phyloP scores from a whole-genome alignment of 2,797 vertebrate genomes.

The Rhinophrynus dorsalis region DNA sequence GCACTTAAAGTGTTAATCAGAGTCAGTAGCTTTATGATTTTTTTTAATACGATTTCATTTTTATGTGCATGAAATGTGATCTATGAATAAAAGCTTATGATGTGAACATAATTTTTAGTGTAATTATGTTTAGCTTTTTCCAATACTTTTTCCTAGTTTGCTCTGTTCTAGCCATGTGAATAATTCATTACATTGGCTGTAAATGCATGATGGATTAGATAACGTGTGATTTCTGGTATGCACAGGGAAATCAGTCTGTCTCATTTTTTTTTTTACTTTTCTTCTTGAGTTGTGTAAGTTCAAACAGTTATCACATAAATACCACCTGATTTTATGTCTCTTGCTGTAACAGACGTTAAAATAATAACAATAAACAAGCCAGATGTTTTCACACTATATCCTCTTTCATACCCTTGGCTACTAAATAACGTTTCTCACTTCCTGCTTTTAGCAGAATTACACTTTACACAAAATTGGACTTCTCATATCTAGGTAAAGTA shows the following conservation, averaged over 20 bases:
- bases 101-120: no score
- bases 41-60: no score
- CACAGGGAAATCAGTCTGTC: no score
- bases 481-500: constrained; percentile 15
- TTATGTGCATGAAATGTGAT: no score
- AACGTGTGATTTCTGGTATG: background rate
- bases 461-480: constrained; percentile 39
- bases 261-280: no score
- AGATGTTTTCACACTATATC: constrained; percentile 15
- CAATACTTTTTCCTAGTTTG: no score
- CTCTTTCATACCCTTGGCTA: constrained; percentile 18
- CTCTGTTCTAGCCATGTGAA: no score
- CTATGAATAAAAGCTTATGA: no score
- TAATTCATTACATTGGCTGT: background rate
- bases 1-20: no score
- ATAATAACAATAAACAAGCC: constrained; percentile 18
- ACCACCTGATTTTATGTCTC: constrained; percentile 25
- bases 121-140: no score
- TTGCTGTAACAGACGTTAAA: constrained; percentile 11
- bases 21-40: no score
- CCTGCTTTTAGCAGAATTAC: constrained; percentile 45
- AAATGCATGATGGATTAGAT: background rate
- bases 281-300: background rate
- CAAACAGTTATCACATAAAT: constrained; percentile 26
- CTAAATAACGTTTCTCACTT: constrained; percentile 35